Conservation (phyloP, 2,113 vertebrate species). For the Upupa epops region DNA sequence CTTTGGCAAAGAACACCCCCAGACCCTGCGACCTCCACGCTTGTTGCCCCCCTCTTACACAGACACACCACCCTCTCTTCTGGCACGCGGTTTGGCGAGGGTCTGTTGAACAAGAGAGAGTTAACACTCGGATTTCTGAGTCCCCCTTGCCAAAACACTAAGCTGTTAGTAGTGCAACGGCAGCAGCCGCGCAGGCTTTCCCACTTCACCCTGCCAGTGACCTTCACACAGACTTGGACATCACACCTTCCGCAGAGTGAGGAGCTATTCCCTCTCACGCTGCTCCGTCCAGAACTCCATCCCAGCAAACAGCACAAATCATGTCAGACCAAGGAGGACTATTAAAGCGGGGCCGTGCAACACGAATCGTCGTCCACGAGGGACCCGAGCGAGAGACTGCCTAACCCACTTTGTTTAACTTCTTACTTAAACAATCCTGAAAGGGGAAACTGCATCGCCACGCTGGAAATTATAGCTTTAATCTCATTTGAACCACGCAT, state of each 20-base stretch:
- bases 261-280: conserved; percentile 49
- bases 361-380: conserved; percentile 40
- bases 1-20: conserved; percentile 11
- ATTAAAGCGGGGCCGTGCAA: conserved; percentile 34
- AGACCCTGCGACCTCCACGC: neutral
- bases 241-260: conserved; percentile 36
- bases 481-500: conserved; percentile 26
- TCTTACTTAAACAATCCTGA: conserved; percentile 57
- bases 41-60: neutral
- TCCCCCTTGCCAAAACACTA: conserved; percentile 40
- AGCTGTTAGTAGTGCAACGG: conserved; percentile 51
- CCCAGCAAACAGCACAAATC: conserved; percentile 65
- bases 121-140: conserved; percentile 19
- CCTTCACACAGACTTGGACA: conserved; percentile 66
- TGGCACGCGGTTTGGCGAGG: neutral
- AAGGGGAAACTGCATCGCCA: conserved; percentile 34
- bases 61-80: neutral
- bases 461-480: conserved; percentile 44
- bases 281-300: conserved; percentile 50
- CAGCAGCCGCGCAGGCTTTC: conserved; percentile 52
- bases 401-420: conserved; percentile 53
- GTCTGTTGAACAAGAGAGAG: neutral
- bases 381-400: conserved; percentile 33
- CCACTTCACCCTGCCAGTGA: conserved; percentile 54
- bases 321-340: conserved; percentile 28